Percentiles rank a stretch among this genome's conserved stretches.
These are phyloP conservation scores for Ranitomeya imitator DNA, from an alignment of 2,113 vertebrate species.

Conservation along the genomic window DNA sequence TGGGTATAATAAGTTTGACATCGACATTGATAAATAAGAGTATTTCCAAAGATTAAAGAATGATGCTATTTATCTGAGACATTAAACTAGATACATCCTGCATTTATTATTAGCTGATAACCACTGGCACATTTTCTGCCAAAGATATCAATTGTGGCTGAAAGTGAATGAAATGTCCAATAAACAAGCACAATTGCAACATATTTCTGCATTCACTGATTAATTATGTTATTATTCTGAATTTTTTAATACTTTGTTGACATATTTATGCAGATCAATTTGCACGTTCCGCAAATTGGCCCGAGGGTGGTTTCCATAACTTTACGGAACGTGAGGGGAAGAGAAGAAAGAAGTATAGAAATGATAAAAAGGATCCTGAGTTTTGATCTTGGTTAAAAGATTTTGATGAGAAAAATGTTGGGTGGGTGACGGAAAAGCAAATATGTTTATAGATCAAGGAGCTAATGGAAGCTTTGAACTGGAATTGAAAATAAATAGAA, in stretches of 20 bases:
- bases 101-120: background rate
- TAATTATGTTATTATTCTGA: background rate
- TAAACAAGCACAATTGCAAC: constrained; percentile 27
- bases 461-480: constrained; percentile 45
- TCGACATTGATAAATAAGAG: background rate
- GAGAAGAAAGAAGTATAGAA: background rate
- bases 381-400: constrained; percentile 44
- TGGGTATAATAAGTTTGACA: no score
- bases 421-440: constrained; percentile 19
- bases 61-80: background rate
- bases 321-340: background rate
- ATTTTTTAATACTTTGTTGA: constrained; percentile 22
- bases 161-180: constrained; percentile 22
- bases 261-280: constrained; percentile 21
- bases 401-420: constrained; percentile 35
- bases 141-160: constrained; percentile 8
- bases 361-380: constrained; percentile 10
- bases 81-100: background rate
- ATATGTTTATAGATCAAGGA: constrained; percentile 44
- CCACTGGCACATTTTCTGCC: background rate
- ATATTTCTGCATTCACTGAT: constrained; percentile 6
- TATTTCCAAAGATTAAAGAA: background rate
- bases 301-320: background rate
- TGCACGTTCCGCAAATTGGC: background rate
- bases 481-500: constrained; percentile 45